phyloP scores from a whole-genome alignment of 2,888 invertebrate genomes.

The Acanthosepion esculentum region DNA sequence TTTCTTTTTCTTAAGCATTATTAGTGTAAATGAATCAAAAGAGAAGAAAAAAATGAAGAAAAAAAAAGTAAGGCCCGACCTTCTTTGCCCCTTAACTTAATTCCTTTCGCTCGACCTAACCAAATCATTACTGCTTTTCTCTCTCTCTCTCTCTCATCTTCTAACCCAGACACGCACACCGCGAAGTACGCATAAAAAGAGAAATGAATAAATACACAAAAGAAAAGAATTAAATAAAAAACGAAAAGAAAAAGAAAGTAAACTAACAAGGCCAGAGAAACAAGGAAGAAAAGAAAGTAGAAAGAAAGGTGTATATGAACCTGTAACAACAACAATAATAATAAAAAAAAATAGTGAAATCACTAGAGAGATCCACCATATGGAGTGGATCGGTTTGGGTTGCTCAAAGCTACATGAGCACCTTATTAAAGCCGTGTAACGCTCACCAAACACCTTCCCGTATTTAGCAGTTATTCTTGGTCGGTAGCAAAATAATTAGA shows the following conservation, averaged over 20 bases:
- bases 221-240: no score
- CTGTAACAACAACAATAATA: background rate
- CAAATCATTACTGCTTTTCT: background rate
- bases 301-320: background rate
- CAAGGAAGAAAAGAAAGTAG: background rate
- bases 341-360: background rate
- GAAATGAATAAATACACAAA: no score
- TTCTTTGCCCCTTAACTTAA: no score
- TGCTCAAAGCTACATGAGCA: background rate
- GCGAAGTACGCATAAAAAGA: no score
- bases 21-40: no score
- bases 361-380: background rate
- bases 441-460: slow-evolving; percentile 33
- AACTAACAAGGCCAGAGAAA: background rate
- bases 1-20: no score
- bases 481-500: slow-evolving; percentile 20
- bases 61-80: no score
- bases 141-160: slow-evolving; percentile 3
- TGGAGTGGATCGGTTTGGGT: background rate
- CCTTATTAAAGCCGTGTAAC: background rate
- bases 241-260: background rate
- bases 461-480: slow-evolving; percentile 2
- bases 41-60: no score
- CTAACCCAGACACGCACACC: background rate
- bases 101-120: no score